Conservation (phyloP, 2,113 vertebrate genomes). For the Myotis brandtii region DNA sequence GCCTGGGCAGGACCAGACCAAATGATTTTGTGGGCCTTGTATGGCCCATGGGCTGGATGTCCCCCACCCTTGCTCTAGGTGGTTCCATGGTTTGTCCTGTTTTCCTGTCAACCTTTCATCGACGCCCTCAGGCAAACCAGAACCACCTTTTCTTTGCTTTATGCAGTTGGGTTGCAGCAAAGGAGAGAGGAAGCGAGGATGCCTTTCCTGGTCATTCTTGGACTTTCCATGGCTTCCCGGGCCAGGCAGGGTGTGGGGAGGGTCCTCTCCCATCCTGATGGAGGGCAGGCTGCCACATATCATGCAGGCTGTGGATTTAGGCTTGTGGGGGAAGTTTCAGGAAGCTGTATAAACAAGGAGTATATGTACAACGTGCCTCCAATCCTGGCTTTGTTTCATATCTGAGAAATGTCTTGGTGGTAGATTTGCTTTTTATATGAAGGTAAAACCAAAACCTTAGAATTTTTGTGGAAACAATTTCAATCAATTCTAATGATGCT, state of each 20-base stretch:
- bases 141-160: neutral
- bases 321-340: neutral
- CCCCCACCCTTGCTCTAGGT: too few species aligned
- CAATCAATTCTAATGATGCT: neutral
- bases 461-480: neutral
- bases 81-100: neutral
- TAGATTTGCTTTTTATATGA: constrained; percentile 54
- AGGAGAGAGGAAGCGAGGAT: neutral
- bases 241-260: neutral
- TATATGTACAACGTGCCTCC: neutral
- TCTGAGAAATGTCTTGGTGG: constrained; percentile 41
- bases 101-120: neutral
- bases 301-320: neutral
- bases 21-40: too few species aligned
- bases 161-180: neutral
- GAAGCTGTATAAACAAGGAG: constrained; percentile 11
- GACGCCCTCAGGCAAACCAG: neutral
- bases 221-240: neutral
- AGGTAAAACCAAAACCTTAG: constrained; percentile 31
- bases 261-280: neutral
- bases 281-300: neutral
- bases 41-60: too few species aligned
- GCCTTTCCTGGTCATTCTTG: neutral
- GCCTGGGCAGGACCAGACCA: too few species aligned
- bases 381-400: constrained; percentile 48